Conservation (phyloP, 1,140 invertebrate genomes). For the Berghia stephanieae region DNA sequence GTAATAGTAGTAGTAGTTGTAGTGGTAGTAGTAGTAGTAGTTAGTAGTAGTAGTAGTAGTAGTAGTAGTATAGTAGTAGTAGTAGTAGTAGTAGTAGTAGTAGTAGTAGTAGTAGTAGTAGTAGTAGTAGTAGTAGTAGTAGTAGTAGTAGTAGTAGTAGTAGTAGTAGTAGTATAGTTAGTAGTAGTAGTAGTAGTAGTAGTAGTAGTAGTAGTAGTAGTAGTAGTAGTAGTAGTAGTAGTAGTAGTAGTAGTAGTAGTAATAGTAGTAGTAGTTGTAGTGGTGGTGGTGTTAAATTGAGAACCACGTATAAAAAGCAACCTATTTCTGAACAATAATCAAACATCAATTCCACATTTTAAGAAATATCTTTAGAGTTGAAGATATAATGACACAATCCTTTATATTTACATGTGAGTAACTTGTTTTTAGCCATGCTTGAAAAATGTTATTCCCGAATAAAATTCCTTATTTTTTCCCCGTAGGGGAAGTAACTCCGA, state of each 20-base stretch:
- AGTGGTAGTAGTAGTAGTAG: not conserved
- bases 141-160: not conserved
- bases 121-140: not conserved
- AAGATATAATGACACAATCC: not conserved
- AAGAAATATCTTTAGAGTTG: not conserved
- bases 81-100: not conserved
- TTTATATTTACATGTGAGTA: not conserved
- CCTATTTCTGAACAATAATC: too few relatives aligned
- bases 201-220: constrained; percentile 8
- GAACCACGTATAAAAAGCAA: too few relatives aligned
- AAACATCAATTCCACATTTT: too few relatives aligned
- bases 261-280: constrained; percentile 5
- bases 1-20: not conserved
- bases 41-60: too few relatives aligned
- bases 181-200: not conserved
- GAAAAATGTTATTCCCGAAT: not conserved
- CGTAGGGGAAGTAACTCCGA: too few relatives aligned
- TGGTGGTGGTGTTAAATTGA: not conserved
- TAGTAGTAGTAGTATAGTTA: too few relatives aligned
- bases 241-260: not conserved
- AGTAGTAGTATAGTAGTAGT: too few relatives aligned
- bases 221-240: constrained; percentile 11
- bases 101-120: constrained; percentile 9
- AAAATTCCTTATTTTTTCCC: not conserved
- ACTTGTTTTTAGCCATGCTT: not conserved